Conservation (phyloP, 2,113 vertebrate genomes). For the Amazona guildingii region DNA sequence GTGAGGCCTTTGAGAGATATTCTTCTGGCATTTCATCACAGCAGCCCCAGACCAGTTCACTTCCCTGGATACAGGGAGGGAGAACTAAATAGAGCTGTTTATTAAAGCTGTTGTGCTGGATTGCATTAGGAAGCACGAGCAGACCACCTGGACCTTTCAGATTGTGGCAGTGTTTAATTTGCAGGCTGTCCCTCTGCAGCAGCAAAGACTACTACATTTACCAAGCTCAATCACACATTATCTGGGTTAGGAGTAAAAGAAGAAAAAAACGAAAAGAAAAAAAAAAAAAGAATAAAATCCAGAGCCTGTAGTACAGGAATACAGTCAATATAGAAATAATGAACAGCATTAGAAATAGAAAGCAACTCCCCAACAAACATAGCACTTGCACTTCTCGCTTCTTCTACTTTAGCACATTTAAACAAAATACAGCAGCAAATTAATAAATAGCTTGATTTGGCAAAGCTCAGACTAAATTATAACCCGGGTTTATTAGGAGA, state of each 20-base stretch:
- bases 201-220: conserved; percentile 73
- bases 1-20: conserved; percentile 84
- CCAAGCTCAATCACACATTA: conserved; percentile 72
- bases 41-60: conserved; percentile 82
- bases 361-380: conserved; percentile 52
- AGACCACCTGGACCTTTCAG: conserved; percentile 85
- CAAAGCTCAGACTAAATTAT: conserved; percentile 53
- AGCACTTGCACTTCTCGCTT: conserved; percentile 57
- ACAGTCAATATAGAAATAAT: conserved; percentile 66
- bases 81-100: conserved; percentile 88
- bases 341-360: conserved; percentile 61
- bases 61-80: conserved; percentile 81
- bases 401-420: conserved; percentile 61
- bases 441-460: conserved; percentile 41
- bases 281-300: not conserved
- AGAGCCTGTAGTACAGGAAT: conserved; percentile 36
- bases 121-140: conserved; percentile 81
- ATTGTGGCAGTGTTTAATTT: conserved; percentile 84
- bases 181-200: conserved; percentile 78
- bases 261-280: conserved; percentile 5
- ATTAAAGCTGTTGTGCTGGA: conserved; percentile 85
- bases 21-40: conserved; percentile 87
- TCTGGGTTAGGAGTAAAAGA: conserved; percentile 68
- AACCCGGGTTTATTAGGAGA: conserved; percentile 25
- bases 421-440: conserved; percentile 38